Conservation (phyloP, 1,140 invertebrate genomes). For the Capitella teleta region DNA sequence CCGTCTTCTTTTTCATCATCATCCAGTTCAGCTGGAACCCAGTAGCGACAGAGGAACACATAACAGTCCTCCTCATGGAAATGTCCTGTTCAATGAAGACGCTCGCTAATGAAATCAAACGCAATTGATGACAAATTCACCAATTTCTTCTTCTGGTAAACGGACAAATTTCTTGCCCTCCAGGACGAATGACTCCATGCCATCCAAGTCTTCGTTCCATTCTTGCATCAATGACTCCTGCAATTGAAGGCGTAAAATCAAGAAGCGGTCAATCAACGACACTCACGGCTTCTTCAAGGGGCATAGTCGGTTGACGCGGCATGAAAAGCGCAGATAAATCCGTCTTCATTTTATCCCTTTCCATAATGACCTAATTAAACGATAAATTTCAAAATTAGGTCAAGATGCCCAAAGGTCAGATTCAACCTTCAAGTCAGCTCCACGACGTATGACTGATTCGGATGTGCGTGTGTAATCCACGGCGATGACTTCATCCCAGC, state of each 20-base stretch:
- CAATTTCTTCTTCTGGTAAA: slow-evolving; percentile 87
- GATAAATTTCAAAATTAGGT: slow-evolving; percentile 1
- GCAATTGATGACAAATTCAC: slow-evolving; percentile 42
- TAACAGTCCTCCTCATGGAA: slow-evolving; percentile 96
- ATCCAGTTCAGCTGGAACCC: slow-evolving; percentile 56
- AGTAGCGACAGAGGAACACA: slow-evolving; percentile 91
- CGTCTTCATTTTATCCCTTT: slow-evolving; percentile 53
- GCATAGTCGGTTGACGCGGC: slow-evolving; percentile 80
- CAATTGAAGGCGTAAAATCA: neutral
- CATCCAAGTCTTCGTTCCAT: slow-evolving; percentile 43
- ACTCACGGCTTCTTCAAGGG: slow-evolving; percentile 62
- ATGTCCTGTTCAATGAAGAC: slow-evolving; percentile 43
- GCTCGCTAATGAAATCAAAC: neutral
- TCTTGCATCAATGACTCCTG: slow-evolving; percentile 64
- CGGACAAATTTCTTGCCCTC: slow-evolving; percentile 94
- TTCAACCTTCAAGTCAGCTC: slow-evolving; percentile 84
- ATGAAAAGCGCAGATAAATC: slow-evolving; percentile 92
- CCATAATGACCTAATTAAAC: slow-evolving; percentile 39
- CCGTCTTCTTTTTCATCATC: slow-evolving; percentile 22
- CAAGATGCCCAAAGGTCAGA: too few species aligned
- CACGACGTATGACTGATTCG: slow-evolving; percentile 89
- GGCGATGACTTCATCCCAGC: slow-evolving; percentile 98
- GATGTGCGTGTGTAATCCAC: slow-evolving; percentile 98
- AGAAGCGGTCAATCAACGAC: neutral
- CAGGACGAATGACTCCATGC: slow-evolving; percentile 94